A percentile compares a stretch with the other conserved stretches of the same genome.
Conservation (phyloP, 1,140 invertebrate genomes). For the Euschistus heros region DNA sequence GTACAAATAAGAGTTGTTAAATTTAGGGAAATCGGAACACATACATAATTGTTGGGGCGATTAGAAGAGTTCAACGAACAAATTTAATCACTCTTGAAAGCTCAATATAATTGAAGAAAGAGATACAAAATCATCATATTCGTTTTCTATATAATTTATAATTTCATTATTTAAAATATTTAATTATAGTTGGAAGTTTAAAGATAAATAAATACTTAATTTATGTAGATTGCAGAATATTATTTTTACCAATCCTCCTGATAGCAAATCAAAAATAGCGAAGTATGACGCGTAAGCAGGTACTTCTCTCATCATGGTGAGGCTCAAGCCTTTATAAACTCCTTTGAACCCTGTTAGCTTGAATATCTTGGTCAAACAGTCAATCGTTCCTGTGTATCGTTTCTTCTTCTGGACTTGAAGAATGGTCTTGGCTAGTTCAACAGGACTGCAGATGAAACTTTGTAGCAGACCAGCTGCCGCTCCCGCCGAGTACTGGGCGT, state of each 20-base stretch:
- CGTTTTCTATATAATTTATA: no score
- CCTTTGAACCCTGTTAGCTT: constrained; percentile 51
- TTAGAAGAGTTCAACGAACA: no score
- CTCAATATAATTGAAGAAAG: no score
- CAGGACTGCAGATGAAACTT: constrained; percentile 67
- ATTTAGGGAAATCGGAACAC: no score
- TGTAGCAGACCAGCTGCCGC: constrained; percentile 62
- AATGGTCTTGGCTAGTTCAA: constrained; percentile 78
- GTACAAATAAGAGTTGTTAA: no score
- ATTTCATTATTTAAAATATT: no score
- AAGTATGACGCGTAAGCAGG: constrained; percentile 65
- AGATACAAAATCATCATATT: no score
- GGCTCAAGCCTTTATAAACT: constrained; percentile 59
- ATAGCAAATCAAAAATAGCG: constrained; percentile 60
- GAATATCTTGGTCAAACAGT: constrained; percentile 55
- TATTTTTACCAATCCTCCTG: constrained; percentile 32
- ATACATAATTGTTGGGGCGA: no score
- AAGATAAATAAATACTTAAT: no score
- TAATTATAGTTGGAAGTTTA: no score
- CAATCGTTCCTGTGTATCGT: constrained; percentile 42
- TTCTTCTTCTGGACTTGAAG: constrained; percentile 49
- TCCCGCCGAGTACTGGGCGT: constrained; percentile 61
- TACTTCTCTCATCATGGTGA: constrained; percentile 64
- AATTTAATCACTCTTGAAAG: no score
- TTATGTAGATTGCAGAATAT: no score